phyloP scores from a whole-genome alignment of 2,888 invertebrate genomes.

The Melanostoma mellinum region DNA sequence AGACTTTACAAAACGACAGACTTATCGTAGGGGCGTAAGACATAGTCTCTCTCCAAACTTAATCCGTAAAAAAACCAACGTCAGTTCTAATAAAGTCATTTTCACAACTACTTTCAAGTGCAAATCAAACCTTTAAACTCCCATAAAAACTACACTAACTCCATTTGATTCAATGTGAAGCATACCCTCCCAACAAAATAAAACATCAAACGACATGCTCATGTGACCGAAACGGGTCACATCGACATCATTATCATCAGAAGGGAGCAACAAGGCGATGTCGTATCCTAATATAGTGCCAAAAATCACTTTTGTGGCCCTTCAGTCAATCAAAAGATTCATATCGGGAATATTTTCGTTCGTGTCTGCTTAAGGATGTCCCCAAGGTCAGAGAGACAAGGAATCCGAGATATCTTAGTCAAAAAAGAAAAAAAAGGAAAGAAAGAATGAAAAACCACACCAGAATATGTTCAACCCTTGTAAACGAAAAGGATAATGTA shows the following conservation, averaged over 20 bases:
- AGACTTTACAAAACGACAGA: too few species aligned
- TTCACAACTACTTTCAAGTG: too few species aligned
- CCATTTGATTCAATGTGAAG: background rate
- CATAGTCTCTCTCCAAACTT: too few species aligned
- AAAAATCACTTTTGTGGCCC: slow-evolving; percentile 64
- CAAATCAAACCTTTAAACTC: background rate
- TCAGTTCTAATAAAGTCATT: too few species aligned
- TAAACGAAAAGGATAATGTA: slow-evolving; percentile 69
- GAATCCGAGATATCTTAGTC: slow-evolving; percentile 32
- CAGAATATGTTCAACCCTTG: slow-evolving; percentile 67
- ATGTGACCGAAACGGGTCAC: slow-evolving; percentile 51
- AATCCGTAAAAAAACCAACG: too few species aligned
- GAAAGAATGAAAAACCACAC: slow-evolving; percentile 13
- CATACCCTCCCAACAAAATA: slow-evolving; percentile 29
- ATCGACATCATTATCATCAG: slow-evolving; percentile 42
- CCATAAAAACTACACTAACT: background rate
- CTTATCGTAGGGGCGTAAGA: too few species aligned
- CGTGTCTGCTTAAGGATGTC: slow-evolving; percentile 63
- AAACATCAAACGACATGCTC: slow-evolving; percentile 53
- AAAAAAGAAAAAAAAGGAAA: background rate
- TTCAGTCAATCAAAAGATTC: slow-evolving; percentile 65
- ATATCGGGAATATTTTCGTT: slow-evolving; percentile 61
- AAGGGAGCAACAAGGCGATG: slow-evolving; percentile 64
- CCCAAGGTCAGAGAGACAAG: slow-evolving; percentile 61
- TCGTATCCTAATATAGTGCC: slow-evolving; percentile 57